Conservation (phyloP, 2,888 invertebrate species). For the Pseudococcus jackbeardsleyi region DNA sequence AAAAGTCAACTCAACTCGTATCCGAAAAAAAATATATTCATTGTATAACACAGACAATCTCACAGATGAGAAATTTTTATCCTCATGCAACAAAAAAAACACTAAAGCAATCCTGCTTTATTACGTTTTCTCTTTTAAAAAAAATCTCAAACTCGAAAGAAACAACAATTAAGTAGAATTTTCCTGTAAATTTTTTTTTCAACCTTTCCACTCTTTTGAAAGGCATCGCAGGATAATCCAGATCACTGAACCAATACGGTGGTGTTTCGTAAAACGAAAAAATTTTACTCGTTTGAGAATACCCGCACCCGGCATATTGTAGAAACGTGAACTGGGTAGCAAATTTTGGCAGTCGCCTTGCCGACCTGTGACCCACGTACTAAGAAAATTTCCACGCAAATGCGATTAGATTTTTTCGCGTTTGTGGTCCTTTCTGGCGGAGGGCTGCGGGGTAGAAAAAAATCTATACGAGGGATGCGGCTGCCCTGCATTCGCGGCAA, state of each 20-base stretch:
- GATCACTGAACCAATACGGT: not conserved
- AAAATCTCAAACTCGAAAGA: not conserved
- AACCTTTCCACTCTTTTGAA: not conserved
- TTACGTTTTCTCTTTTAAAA: not conserved
- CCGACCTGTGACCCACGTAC: not conserved
- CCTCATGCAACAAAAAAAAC: not conserved
- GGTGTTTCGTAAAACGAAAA: not conserved
- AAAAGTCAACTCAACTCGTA: not conserved
- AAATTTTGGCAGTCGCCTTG: not conserved
- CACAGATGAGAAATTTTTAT: not conserved
- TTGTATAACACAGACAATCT: not conserved
- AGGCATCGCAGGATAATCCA: not conserved
- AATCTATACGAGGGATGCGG: not conserved
- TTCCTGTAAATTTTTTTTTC: not conserved
- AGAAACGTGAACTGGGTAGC: not conserved
- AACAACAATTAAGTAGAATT: not conserved
- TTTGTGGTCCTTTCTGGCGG: not conserved
- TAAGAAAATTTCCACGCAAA: conserved; percentile 12
- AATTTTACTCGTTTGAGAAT: not conserved
- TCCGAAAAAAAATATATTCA: not conserved
- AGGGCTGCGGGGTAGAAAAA: not conserved
- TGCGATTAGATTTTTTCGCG: conserved; percentile 23
- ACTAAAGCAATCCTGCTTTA: not conserved
- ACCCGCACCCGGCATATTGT: not conserved
- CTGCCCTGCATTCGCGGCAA: not conserved